These are phyloP conservation scores for Pegoplata infirma DNA, from an alignment of 2,888 invertebrate genomes.

Conservation along the genomic window DNA sequence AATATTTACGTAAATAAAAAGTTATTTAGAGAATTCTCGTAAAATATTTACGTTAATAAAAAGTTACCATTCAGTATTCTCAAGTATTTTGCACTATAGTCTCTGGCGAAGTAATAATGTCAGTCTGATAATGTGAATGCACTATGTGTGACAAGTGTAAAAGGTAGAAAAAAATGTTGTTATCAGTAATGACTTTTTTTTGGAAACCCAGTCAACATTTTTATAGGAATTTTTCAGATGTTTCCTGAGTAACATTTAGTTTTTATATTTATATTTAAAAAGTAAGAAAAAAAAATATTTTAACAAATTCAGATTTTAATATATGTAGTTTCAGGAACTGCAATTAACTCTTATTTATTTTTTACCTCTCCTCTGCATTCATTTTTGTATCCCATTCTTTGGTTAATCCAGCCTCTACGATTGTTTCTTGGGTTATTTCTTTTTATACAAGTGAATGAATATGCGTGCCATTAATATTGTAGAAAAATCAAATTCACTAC, in stretches of 20 bases:
- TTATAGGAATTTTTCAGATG: neutral
- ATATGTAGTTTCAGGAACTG: neutral
- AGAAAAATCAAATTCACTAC: constrained; percentile 10
- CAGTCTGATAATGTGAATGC: constrained; percentile 44
- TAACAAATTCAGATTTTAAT: neutral
- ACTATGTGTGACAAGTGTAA: constrained; percentile 27
- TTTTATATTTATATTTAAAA: too few relatives aligned
- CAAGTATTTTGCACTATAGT: constrained; percentile 10
- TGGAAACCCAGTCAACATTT: constrained; percentile 5
- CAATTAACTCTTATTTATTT: too few relatives aligned
- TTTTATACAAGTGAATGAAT: constrained; percentile 7
- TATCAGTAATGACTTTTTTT: neutral
- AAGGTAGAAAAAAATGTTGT: constrained; percentile 11
- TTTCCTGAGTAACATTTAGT: too few relatives aligned
- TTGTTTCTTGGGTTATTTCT: constrained; percentile 38
- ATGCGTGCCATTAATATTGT: constrained; percentile 42
- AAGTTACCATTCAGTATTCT: too few relatives aligned
- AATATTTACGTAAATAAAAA: too few relatives aligned
- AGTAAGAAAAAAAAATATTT: too few relatives aligned
- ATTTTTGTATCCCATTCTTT: too few relatives aligned
- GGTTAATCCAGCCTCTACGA: too few relatives aligned
- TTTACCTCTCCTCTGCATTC: too few relatives aligned
- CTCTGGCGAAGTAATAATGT: constrained; percentile 33
- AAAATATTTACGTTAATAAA: too few relatives aligned
- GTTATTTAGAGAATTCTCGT: too few relatives aligned